phyloP scores from a whole-genome alignment of 2,888 invertebrate genomes.

The Agrotis segetum region DNA sequence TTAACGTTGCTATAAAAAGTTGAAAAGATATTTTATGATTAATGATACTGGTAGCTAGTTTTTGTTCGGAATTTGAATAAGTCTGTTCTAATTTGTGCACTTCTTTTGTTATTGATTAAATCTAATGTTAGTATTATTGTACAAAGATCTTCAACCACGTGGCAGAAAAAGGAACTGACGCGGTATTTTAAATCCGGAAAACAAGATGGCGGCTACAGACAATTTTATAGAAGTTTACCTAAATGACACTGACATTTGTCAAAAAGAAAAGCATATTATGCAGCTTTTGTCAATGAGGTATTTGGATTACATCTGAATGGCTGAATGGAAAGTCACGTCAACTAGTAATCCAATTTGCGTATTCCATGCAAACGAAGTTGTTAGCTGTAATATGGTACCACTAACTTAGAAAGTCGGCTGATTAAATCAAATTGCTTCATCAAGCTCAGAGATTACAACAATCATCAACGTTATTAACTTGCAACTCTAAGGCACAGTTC shows the following conservation, averaged over 20 bases:
- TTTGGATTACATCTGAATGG: neutral
- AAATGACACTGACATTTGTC: too few species aligned
- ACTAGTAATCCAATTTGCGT: conserved; percentile 46
- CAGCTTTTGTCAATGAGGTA: neutral
- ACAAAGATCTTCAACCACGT: neutral
- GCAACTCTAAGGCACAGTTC: conserved; percentile 29
- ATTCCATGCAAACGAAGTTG: conserved; percentile 50
- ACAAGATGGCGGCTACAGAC: too few species aligned
- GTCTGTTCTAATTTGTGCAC: conserved; percentile 3
- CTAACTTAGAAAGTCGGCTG: conserved; percentile 63
- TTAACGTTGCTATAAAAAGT: conserved; percentile 35
- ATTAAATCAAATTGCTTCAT: conserved; percentile 68
- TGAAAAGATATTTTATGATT: conserved; percentile 25
- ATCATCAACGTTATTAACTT: conserved; percentile 58
- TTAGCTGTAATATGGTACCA: conserved; percentile 51
- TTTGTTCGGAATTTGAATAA: conserved; percentile 26
- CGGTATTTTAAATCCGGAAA: neutral
- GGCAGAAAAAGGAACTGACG: neutral
- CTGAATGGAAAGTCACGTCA: neutral
- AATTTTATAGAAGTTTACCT: too few species aligned
- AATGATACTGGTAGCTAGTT: conserved; percentile 36
- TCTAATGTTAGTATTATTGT: conserved; percentile 1
- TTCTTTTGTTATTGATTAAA: conserved; percentile 11
- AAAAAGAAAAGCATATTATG: too few species aligned
- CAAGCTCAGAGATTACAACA: conserved; percentile 59